Conservation (phyloP, 2,888 invertebrate genomes). For the Schizotus pectinicornis region DNA sequence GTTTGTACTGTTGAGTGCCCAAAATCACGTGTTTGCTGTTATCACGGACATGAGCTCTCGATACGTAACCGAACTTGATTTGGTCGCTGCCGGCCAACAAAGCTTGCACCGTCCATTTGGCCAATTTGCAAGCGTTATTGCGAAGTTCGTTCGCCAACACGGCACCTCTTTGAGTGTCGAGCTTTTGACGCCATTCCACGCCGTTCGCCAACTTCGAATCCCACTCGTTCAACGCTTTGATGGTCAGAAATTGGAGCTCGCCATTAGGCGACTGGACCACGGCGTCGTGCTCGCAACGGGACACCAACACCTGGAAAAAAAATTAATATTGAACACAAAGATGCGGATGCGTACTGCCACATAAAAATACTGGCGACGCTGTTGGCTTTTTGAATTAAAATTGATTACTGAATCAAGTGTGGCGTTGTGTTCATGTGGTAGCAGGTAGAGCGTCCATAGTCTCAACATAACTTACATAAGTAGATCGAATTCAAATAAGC, state of each 20-base stretch:
- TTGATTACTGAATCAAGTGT: too few relatives aligned
- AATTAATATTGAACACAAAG: constrained; percentile 19
- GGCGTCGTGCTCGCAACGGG: constrained; percentile 97
- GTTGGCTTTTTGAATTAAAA: too few relatives aligned
- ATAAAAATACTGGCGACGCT: too few relatives aligned
- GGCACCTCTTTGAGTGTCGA: constrained; percentile 97
- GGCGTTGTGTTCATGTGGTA: too few relatives aligned
- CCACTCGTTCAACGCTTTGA: constrained; percentile 99
- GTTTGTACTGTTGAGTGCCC: constrained; percentile 97
- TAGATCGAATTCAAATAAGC: too few relatives aligned
- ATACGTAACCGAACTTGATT: constrained; percentile 99
- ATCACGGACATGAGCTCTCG: constrained; percentile 90
- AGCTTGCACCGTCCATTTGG: constrained; percentile 99
- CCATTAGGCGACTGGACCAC: constrained; percentile 86
- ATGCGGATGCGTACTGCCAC: not conserved
- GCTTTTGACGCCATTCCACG: constrained; percentile 97
- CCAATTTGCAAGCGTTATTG: constrained; percentile 99
- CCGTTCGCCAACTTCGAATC: constrained; percentile 95
- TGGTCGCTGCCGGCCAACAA: constrained; percentile 93
- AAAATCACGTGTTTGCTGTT: constrained; percentile 95
- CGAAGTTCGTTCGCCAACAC: constrained; percentile 97
- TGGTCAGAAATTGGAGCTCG: constrained; percentile 90
- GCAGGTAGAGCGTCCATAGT: too few relatives aligned
- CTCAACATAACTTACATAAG: too few relatives aligned
- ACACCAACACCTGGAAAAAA: constrained; percentile 75